phyloP scores from a whole-genome alignment of 2,888 invertebrate species.

The Bellardia pandia region DNA sequence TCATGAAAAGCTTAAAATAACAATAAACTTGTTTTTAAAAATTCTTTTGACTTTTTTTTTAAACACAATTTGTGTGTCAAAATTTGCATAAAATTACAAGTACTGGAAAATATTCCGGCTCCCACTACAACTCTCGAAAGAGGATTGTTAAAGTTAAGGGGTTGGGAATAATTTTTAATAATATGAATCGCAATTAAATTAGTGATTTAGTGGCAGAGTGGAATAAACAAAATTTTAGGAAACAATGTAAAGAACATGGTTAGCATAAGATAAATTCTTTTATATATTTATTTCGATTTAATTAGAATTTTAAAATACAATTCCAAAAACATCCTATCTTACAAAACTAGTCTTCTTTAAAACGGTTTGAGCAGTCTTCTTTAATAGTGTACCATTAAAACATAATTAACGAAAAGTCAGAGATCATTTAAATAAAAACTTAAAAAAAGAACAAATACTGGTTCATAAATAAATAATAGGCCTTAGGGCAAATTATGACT shows the following conservation, averaged over 20 bases:
- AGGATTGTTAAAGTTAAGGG: not conserved
- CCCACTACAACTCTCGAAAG: not conserved
- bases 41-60: not conserved
- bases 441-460: constrained; percentile 1
- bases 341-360: too few species aligned
- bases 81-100: not conserved
- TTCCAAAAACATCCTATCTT: too few species aligned
- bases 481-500: constrained; percentile 47
- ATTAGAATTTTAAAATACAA: too few species aligned
- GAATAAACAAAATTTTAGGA: too few species aligned
- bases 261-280: too few species aligned
- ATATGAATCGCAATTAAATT: too few species aligned
- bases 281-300: too few species aligned
- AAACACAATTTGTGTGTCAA: not conserved
- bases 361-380: not conserved
- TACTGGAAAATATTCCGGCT: not conserved
- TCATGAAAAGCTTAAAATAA: not conserved
- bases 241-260: too few species aligned
- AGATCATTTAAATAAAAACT: constrained; percentile 12
- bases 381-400: not conserved
- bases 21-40: not conserved
- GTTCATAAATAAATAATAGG: constrained; percentile 34
- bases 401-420: not conserved
- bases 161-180: not conserved
- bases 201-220: too few species aligned